Evolutionary conservation across 2,888 invertebrate genomes (phyloP).

Genomic region (Cinara cedri): DNA sequence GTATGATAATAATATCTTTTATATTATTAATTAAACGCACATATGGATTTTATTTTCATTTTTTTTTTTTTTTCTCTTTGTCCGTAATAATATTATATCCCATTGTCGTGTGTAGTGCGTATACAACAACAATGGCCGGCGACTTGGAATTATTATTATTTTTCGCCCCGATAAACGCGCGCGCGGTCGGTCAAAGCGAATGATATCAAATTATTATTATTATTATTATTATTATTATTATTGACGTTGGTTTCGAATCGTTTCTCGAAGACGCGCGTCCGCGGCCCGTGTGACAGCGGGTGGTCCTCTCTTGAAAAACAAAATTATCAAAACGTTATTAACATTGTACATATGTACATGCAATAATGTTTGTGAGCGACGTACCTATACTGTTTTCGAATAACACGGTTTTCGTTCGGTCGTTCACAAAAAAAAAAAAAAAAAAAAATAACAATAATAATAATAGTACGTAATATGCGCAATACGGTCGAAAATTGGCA

Average conservation of each 20-base stretch:
- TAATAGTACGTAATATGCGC: no score
- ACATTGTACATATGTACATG: no score
- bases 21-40: conserved; percentile 41
- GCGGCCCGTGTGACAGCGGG: not conserved
- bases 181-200: conserved; percentile 47
- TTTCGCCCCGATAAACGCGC: conserved; percentile 39
- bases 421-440: no score
- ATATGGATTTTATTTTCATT: conserved; percentile 3
- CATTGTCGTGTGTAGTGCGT: conserved; percentile 23
- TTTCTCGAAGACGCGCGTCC: conserved; percentile 5
- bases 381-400: no score
- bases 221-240: no score
- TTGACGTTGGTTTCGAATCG: conserved; percentile 34
- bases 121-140: conserved; percentile 25
- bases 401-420: no score
- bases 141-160: conserved; percentile 12
- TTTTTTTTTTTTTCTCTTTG: conserved; percentile 10
- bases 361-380: no score
- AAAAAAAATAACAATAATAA: no score
- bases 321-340: not conserved
- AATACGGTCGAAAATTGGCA: no score
- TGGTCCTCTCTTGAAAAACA: conserved; percentile 15
- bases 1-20: not conserved
- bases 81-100: conserved; percentile 15
- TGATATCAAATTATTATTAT: conserved; percentile 22